Conservation (phyloP, 2,888 invertebrate genomes). For the Philaethria dido region DNA sequence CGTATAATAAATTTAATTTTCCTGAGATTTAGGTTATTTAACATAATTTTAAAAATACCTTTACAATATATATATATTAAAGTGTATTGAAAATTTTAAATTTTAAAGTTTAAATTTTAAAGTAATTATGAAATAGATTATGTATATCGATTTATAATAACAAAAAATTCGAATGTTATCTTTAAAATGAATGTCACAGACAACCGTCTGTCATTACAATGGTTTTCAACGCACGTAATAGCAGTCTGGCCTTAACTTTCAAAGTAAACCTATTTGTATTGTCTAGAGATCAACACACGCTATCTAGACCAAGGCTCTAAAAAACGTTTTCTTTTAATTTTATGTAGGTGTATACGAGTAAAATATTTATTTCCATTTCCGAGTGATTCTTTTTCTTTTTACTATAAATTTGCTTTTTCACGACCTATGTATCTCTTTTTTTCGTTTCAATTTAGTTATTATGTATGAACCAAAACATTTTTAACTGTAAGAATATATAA, state of each 20-base stretch:
- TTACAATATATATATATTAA: too few relatives aligned
- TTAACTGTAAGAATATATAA: too few relatives aligned
- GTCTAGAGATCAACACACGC: constrained; percentile 1
- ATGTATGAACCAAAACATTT: too few relatives aligned
- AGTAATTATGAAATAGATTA: background rate
- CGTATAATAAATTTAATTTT: too few relatives aligned
- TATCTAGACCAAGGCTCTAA: background rate
- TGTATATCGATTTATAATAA: background rate
- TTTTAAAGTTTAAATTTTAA: background rate
- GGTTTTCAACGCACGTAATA: constrained; percentile 9
- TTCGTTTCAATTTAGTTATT: too few relatives aligned
- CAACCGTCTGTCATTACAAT: constrained; percentile 2
- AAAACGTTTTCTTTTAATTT: background rate
- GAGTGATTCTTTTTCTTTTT: background rate
- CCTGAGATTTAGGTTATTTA: too few relatives aligned
- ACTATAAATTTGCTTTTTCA: background rate
- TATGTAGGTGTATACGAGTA: too few relatives aligned
- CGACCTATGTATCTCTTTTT: too few relatives aligned
- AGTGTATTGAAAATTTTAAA: too few relatives aligned
- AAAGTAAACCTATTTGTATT: constrained; percentile 1
- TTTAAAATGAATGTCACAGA: background rate
- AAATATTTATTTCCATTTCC: background rate
- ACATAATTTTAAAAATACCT: too few relatives aligned
- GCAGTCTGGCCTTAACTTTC: constrained; percentile 5
- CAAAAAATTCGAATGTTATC: background rate